These are phyloP conservation scores for Icerya purchasi DNA, from an alignment of 2,888 invertebrate genomes.

Conservation along the genomic window DNA sequence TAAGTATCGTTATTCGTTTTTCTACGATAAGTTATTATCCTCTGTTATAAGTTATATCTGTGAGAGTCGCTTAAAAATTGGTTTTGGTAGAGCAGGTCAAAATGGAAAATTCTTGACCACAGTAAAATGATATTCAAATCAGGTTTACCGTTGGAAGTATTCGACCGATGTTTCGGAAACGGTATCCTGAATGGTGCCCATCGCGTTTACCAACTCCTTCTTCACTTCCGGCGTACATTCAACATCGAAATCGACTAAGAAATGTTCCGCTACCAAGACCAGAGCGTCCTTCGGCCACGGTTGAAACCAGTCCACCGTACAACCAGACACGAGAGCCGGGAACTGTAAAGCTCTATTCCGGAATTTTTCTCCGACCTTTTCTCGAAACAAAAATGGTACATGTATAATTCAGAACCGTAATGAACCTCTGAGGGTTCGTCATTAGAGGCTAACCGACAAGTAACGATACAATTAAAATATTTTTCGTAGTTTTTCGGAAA, in stretches of 20 bases:
- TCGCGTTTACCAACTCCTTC: conserved; percentile 60
- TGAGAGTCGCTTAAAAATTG: no score
- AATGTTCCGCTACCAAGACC: conserved; percentile 78
- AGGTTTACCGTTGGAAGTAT: conserved; percentile 49
- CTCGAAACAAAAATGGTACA: no score
- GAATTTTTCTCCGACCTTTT: conserved; percentile 90
- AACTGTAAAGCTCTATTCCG: conserved; percentile 73
- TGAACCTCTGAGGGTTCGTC: no score
- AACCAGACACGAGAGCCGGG: conserved; percentile 88
- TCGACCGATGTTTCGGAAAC: conserved; percentile 66
- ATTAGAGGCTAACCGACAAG: no score
- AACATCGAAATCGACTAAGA: conserved; percentile 68
- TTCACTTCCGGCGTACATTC: conserved; percentile 69
- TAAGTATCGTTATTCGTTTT: no score
- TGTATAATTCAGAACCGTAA: no score
- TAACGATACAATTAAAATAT: no score
- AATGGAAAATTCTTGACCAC: neutral
- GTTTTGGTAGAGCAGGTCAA: no score
- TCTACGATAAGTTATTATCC: no score
- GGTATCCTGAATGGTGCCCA: conserved; percentile 84
- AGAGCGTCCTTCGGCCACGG: conserved; percentile 94
- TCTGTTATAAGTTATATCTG: no score
- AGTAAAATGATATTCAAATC: no score
- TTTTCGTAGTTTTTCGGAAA: no score
- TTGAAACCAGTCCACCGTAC: conserved; percentile 95